Evolutionary conservation across 1,140 invertebrate species (phyloP), one percentile per base, ranked within the genome.

Genomic region (Doryteuthis pealeii): DNA sequence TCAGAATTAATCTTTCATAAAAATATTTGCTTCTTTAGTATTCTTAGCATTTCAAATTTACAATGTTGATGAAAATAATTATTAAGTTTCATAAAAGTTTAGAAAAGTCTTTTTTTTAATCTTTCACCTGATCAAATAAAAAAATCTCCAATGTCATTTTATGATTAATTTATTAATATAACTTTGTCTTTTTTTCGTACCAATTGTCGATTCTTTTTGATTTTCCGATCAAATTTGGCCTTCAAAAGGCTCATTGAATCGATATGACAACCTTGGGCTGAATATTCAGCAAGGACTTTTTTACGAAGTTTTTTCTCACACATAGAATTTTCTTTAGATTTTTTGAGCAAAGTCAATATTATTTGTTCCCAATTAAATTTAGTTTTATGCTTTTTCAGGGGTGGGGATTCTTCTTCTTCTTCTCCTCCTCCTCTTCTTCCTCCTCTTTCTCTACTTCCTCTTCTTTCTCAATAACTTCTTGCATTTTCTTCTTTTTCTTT

Each of bases 351-450:
- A 22, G 54, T n/a, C 18, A 62, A 22, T 14, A 62, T 62, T 14
- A 28, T 62, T 22, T 62, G 22, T 62, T 62, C 54, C 54, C 54
- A 62, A 62, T 62, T 28, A 1, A 62, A 62, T 0, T 62, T 12
- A 6, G 6, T 62, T 12, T 62, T 62, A 6, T 12, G 18, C 18
- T 22, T n/a, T 62, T 62, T 62, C 54, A 5, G 18, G 2, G 54
- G 10, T 10, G 35, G 10, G 35, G 4, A 40, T 40, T 10, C 10
- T 40, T 10, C 6, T 62, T 18, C 6, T 62, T 28, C 54, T n/a
- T 18, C 18, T 62, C 54, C 54, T 62, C 54, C 54, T 62, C 54
- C 18, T 58, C 54, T 58, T 58, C 54, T 62, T 62, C 54, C 10
- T 62, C 2, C 3, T 40, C 35, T 5, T 40, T 10, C 3, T 40